Percentiles rank a stretch among this genome's conserved stretches.
Conservation (phyloP, 1,140 invertebrate genomes). For the Trachymyrmex septentrionalis region DNA sequence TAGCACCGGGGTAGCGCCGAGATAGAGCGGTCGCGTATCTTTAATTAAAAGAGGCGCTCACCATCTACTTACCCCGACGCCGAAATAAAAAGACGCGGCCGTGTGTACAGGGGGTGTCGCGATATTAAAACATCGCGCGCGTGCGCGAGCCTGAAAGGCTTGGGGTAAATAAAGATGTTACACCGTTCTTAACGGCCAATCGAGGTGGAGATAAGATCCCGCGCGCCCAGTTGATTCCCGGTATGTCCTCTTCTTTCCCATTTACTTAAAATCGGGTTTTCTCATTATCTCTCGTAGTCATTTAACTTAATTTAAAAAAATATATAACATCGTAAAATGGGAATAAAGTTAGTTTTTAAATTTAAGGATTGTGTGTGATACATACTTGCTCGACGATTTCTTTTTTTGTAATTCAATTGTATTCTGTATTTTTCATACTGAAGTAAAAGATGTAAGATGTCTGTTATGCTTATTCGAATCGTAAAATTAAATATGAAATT, state of each 20-base stretch:
- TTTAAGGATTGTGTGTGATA: background rate
- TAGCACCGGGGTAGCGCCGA: slow-evolving; percentile 50
- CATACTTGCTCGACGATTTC: background rate
- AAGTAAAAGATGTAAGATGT: background rate
- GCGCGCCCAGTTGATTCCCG: slow-evolving; percentile 23
- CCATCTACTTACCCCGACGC: slow-evolving; percentile 32
- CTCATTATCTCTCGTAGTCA: background rate
- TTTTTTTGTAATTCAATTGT: background rate
- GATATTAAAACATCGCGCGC: slow-evolving; percentile 45
- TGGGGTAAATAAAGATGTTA: slow-evolving; percentile 60
- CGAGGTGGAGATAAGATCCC: slow-evolving; percentile 33
- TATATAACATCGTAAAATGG: background rate
- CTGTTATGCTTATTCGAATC: background rate
- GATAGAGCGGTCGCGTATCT: slow-evolving; percentile 84
- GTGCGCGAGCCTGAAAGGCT: slow-evolving; percentile 37
- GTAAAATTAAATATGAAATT: too few relatives aligned
- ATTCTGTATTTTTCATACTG: background rate
- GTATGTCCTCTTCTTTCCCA: slow-evolving; percentile 1
- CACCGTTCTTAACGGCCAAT: slow-evolving; percentile 50
- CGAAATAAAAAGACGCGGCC: slow-evolving; percentile 71
- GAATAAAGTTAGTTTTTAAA: slow-evolving; percentile 9
- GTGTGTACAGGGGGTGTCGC: slow-evolving; percentile 28
- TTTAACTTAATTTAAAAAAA: slow-evolving; percentile 30
- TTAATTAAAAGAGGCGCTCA: slow-evolving; percentile 83
- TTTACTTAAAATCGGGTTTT: slow-evolving; percentile 9